Percentiles rank a stretch among this genome's conserved stretches.
Conservation (phyloP, 2,888 invertebrate species). For the Volucella zonaria region DNA sequence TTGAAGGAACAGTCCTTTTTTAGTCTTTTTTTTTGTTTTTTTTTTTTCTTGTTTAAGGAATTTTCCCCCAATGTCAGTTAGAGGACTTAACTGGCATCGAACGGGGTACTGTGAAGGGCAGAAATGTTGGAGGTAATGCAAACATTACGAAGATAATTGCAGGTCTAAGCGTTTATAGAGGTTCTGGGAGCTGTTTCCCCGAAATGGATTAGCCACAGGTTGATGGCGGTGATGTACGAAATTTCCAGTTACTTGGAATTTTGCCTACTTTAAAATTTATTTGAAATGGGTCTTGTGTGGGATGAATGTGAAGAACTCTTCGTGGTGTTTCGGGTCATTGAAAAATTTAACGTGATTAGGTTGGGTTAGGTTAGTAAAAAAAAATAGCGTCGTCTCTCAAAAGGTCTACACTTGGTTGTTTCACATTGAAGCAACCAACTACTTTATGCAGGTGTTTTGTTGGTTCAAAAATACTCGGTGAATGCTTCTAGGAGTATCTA, state of each 20-base stretch:
- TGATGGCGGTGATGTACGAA: background rate
- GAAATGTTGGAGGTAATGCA: conserved; percentile 10
- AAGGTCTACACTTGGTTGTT: too few relatives aligned
- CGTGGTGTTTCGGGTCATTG: too few relatives aligned
- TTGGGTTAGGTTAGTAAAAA: too few relatives aligned
- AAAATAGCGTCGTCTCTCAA: too few relatives aligned
- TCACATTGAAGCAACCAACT: too few relatives aligned
- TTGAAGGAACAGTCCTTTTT: background rate
- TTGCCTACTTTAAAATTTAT: background rate
- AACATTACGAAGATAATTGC: conserved; percentile 42
- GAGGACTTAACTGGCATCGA: conserved; percentile 15
- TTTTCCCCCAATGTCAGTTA: conserved; percentile 1
- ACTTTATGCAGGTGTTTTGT: too few relatives aligned
- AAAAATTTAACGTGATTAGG: too few relatives aligned
- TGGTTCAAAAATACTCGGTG: too few relatives aligned
- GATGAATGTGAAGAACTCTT: too few relatives aligned
- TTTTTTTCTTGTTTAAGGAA: conserved; percentile 5
- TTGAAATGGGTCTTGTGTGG: background rate
- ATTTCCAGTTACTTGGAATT: background rate
- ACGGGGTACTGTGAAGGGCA: background rate
- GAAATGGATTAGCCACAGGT: background rate
- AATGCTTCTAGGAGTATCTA: too few relatives aligned
- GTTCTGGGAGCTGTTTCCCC: background rate
- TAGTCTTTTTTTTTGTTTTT: too few relatives aligned
- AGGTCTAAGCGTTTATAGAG: background rate